Evolutionary conservation across 1,140 invertebrate genomes (phyloP).

Genomic region (Copidosoma floridanum): DNA sequence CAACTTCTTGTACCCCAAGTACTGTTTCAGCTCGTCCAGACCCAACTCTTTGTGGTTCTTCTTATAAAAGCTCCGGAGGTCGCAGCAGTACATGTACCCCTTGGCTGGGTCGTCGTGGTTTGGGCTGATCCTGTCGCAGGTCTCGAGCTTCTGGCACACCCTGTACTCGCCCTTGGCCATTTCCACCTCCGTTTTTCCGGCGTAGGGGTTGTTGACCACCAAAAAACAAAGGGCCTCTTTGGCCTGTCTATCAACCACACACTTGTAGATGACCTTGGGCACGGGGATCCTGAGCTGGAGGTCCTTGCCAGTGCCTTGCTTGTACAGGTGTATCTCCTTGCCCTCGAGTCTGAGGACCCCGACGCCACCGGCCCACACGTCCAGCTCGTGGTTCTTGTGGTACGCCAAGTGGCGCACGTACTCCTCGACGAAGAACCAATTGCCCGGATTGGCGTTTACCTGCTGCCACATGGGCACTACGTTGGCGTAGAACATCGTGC

Average conservation of each 20-base stretch:
- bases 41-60: no score
- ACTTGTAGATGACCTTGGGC: constrained; percentile 61
- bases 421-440: constrained; percentile 61
- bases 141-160: neutral
- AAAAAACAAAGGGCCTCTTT: constrained; percentile 59
- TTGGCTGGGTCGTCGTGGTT: neutral
- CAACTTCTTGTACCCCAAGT: no score
- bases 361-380: constrained; percentile 58
- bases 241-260: constrained; percentile 54
- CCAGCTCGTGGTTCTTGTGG: constrained; percentile 34
- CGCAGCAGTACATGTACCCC: constrained; percentile 17
- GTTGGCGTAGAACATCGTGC: constrained; percentile 69
- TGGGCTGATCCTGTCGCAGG: neutral
- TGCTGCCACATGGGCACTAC: constrained; percentile 41
- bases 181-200: constrained; percentile 11
- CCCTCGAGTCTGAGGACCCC: constrained; percentile 33
- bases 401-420: constrained; percentile 45
- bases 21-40: no score
- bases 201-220: constrained; percentile 64
- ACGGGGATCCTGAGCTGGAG: constrained; percentile 7
- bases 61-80: neutral
- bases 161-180: neutral
- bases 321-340: neutral
- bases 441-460: constrained; percentile 45
- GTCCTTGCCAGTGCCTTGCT: no score